These are phyloP conservation scores for Patagioenas fasciata DNA, from an alignment of 2,113 vertebrate genomes.

Conservation along the genomic window DNA sequence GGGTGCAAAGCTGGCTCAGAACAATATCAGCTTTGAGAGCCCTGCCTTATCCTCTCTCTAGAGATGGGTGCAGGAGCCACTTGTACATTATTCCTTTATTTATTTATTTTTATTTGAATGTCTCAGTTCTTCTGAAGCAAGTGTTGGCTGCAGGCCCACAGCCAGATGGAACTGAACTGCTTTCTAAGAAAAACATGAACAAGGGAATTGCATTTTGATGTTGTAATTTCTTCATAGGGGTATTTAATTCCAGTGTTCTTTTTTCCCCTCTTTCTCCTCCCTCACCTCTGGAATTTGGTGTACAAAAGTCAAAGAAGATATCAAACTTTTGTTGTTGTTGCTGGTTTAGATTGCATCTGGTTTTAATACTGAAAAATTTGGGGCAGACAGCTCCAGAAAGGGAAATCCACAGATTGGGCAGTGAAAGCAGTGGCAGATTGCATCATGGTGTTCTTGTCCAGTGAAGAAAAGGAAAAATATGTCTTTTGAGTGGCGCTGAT, in stretches of 20 bases:
- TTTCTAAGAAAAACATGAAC: conserved; percentile 77
- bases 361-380: not conserved
- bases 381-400: conserved; percentile 2
- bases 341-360: not conserved
- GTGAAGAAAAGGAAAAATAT: not conserved
- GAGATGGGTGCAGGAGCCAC: not conserved
- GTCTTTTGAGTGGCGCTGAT: not conserved
- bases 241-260: conserved; percentile 25
- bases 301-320: conserved; percentile 38
- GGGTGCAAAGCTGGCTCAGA: not conserved
- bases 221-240: conserved; percentile 63
- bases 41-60: not conserved
- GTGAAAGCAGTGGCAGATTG: not conserved
- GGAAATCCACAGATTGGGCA: not conserved
- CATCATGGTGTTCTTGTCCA: not conserved
- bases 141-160: conserved; percentile 61
- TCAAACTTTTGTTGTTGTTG: conserved; percentile 14
- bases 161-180: conserved; percentile 64
- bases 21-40: conserved; percentile 34
- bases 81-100: not conserved
- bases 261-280: not conserved
- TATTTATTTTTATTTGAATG: conserved; percentile 49
- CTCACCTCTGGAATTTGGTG: conserved; percentile 4
- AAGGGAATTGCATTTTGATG: conserved; percentile 65
- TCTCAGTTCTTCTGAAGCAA: conserved; percentile 58